These are phyloP conservation scores for Grantiella picta DNA, from an alignment of 2,113 vertebrate genomes.

Conservation along the genomic window DNA sequence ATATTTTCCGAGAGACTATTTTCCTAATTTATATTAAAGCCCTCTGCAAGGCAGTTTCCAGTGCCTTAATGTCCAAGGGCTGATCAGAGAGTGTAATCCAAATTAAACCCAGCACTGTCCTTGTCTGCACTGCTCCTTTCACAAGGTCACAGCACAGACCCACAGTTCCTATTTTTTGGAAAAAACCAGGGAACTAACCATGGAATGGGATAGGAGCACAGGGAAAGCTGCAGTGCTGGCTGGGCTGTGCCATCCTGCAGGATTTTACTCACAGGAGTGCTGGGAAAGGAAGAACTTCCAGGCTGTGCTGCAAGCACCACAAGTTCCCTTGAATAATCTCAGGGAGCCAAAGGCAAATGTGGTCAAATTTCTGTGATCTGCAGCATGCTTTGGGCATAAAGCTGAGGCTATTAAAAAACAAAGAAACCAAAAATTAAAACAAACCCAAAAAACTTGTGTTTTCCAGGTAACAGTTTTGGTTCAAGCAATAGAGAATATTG, in stretches of 20 bases:
- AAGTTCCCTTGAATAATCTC: neutral
- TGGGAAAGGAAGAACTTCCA: neutral
- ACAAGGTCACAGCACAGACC: neutral
- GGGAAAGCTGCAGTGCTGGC: neutral
- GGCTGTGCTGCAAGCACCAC: neutral
- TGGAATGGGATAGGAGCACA: accelerated
- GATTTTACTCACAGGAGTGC: neutral
- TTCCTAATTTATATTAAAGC: neutral
- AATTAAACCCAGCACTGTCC: neutral
- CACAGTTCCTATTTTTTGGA: accelerated
- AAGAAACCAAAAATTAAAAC: neutral
- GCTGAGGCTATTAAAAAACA: neutral
- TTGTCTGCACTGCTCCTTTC: neutral
- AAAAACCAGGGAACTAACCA: accelerated
- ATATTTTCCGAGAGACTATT: neutral
- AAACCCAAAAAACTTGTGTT: neutral
- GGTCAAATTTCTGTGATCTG: neutral
- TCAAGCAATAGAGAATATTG: neutral
- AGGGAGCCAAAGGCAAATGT: neutral
- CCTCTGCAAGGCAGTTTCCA: neutral
- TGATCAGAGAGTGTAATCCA: neutral
- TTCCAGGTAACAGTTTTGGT: neutral
- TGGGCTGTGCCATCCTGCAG: neutral
- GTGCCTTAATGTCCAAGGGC: neutral
- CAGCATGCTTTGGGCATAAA: neutral